phyloP scores from a whole-genome alignment of 2,797 vertebrate species.

The Notamacropus eugenii region DNA sequence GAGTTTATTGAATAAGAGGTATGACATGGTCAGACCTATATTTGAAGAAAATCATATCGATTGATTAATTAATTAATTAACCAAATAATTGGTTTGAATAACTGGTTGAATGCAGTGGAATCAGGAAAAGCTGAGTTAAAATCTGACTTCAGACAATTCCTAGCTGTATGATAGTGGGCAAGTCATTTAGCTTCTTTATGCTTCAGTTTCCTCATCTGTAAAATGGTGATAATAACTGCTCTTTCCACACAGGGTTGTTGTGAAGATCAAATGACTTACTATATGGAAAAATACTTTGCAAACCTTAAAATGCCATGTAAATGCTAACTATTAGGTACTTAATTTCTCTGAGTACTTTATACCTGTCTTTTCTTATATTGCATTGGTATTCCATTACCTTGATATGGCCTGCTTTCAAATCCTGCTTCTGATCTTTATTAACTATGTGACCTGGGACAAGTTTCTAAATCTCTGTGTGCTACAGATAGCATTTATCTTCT shows the following conservation, averaged over 20 bases:
- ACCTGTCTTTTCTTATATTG: neutral
- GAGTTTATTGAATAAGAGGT: neutral
- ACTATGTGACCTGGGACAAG: neutral
- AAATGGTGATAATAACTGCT: neutral
- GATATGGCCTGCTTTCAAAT: neutral
- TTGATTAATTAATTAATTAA: too few species aligned
- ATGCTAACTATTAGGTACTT: neutral
- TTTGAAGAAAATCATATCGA: neutral
- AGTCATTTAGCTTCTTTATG: neutral
- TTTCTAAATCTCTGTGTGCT: neutral
- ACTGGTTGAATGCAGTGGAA: neutral
- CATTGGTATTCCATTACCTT: neutral
- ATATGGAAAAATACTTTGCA: neutral
- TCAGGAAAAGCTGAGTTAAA: neutral
- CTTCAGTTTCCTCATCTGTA: neutral
- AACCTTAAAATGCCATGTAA: neutral
- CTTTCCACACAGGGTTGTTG: neutral
- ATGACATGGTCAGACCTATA: neutral
- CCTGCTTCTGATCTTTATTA: neutral
- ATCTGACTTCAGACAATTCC: neutral
- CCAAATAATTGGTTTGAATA: too few species aligned
- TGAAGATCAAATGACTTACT: neutral
- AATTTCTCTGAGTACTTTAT: neutral
- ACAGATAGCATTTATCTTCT: neutral
- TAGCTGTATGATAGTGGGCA: neutral